These are phyloP conservation scores for Macroglossus sobrinus DNA, from an alignment of 2,113 vertebrate genomes.

Conservation along the genomic window DNA sequence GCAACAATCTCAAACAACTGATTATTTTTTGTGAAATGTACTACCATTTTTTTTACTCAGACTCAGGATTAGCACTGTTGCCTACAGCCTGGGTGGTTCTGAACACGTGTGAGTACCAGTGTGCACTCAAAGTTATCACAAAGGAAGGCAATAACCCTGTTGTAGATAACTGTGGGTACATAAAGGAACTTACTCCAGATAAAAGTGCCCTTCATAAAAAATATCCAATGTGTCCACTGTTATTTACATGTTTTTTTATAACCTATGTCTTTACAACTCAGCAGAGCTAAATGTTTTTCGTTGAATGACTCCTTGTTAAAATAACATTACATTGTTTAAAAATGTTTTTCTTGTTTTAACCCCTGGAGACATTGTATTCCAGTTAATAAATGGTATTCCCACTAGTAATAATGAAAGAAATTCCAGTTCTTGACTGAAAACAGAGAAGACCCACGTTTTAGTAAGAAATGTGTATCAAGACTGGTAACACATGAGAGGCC, in stretches of 20 bases:
- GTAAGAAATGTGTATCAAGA: constrained; percentile 30
- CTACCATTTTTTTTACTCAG: not conserved
- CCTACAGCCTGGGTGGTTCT: not conserved
- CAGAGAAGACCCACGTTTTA: constrained; percentile 45
- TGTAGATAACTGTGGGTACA: not conserved
- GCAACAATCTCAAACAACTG: not conserved
- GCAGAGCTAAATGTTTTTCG: not conserved
- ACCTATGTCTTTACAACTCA: not conserved
- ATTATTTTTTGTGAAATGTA: not conserved
- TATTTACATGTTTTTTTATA: not conserved
- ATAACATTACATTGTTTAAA: constrained; percentile 28
- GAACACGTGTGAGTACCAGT: not conserved
- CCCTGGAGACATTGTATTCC: constrained; percentile 24
- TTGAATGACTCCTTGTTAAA: not conserved
- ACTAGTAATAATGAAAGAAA: constrained; percentile 48
- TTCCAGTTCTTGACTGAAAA: constrained; percentile 42
- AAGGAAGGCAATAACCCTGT: not conserved
- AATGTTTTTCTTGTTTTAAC: constrained; percentile 38
- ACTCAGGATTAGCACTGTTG: not conserved
- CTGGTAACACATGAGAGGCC: not conserved
- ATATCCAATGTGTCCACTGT: not conserved
- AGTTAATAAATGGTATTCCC: constrained; percentile 32
- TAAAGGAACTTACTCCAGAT: not conserved
- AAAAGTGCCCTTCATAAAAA: not conserved
- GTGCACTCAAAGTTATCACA: not conserved